Percentiles rank a stretch among this genome's conserved stretches.
Conservation (phyloP, 2,888 invertebrate genomes). For the Dione juno region DNA sequence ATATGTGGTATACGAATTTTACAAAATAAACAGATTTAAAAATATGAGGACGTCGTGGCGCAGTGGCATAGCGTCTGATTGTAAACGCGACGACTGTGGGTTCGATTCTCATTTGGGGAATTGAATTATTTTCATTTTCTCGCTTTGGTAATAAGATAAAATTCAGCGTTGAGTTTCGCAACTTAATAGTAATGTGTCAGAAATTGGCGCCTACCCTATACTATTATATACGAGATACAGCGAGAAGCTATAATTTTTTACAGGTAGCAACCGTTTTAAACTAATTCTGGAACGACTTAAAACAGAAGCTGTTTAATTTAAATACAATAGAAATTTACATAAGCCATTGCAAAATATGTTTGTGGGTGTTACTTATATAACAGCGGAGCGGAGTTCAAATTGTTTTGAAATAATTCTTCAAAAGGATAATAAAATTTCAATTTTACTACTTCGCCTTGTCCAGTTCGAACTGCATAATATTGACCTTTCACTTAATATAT, state of each 20-base stretch:
- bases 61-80: too few species aligned
- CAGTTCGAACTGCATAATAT: neutral
- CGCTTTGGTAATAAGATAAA: neutral
- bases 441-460: constrained; percentile 2
- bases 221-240: too few species aligned
- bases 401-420: constrained; percentile 24
- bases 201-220: neutral
- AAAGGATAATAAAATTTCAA: constrained; percentile 23
- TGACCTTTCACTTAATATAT: constrained; percentile 3
- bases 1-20: too few species aligned
- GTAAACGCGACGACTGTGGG: neutral
- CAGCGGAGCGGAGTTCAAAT: constrained; percentile 17
- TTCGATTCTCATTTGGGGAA: neutral
- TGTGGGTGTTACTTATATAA: constrained; percentile 12
- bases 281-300: constrained; percentile 13
- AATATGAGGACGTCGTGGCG: too few species aligned
- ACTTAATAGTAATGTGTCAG: neutral
- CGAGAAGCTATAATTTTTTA: neutral
- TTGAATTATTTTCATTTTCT: neutral
- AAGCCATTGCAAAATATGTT: constrained; percentile 30
- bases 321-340: constrained; percentile 51
- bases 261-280: neutral
- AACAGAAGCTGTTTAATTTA: constrained; percentile 46
- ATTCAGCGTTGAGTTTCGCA: neutral
- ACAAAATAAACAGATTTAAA: too few species aligned